A percentile compares a stretch with the other conserved stretches of the same genome.
phyloP scores from a whole-genome alignment of 2,797 vertebrate species.

The Pseudochirops cupreus region DNA sequence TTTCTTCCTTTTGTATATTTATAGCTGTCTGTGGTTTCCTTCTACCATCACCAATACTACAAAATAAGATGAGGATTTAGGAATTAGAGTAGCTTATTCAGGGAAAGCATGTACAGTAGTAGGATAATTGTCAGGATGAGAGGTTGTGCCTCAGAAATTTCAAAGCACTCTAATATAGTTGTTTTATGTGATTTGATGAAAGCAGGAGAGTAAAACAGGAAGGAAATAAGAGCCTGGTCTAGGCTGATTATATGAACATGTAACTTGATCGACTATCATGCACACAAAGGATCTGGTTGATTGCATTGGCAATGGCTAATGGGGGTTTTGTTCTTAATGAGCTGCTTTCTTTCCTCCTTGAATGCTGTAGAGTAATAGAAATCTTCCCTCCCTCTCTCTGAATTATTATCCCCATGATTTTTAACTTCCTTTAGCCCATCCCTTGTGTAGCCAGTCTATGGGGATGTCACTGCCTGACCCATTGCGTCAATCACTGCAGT shows the following conservation, averaged over 20 bases:
- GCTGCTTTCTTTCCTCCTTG: slow-evolving; percentile 24
- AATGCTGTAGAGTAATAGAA: background rate
- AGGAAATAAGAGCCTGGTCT: background rate
- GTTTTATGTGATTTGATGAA: background rate
- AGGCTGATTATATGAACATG: background rate
- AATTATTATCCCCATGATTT: background rate
- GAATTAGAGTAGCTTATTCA: background rate
- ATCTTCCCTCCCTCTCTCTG: background rate
- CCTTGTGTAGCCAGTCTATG: background rate
- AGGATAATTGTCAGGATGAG: background rate
- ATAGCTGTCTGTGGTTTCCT: background rate
- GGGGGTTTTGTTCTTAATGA: background rate
- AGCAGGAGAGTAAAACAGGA: background rate
- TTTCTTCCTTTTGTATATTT: background rate
- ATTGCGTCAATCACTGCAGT: background rate
- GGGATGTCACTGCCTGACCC: background rate
- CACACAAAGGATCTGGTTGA: slow-evolving; percentile 20
- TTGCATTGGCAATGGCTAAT: background rate
- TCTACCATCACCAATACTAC: background rate
- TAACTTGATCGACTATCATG: background rate
- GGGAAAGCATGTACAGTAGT: background rate
- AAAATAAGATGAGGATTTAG: background rate
- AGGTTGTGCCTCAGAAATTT: background rate
- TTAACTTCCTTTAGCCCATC: background rate
- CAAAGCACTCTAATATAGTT: background rate